Percentiles rank a stretch among this genome's conserved stretches.
Evolutionary conservation across 23 tunicate species (phyloP).

Genomic region (Trididemnum miniatum): DNA sequence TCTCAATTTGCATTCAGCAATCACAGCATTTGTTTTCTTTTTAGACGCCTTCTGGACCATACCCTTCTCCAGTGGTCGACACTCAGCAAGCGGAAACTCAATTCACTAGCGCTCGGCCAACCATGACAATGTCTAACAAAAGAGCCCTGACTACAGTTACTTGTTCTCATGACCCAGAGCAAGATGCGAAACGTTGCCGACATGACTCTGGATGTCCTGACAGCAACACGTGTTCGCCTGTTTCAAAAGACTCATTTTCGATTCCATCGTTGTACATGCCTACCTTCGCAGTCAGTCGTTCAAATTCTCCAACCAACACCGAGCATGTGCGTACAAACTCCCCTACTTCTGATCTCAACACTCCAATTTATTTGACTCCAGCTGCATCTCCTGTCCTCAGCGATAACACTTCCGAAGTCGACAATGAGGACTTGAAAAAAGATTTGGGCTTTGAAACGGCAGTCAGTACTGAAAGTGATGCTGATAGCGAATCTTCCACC

Average conservation of each 20-base stretch:
- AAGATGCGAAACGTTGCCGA: conserved; percentile 39
- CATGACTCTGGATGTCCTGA: conserved; percentile 46
- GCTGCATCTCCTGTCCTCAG: conserved; percentile 66
- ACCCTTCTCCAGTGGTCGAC: conserved; percentile 74
- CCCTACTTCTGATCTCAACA: conserved; percentile 42
- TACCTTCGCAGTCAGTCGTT: conserved; percentile 50
- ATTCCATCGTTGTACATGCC: conserved; percentile 51
- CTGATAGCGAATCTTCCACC: neutral
- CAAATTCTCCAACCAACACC: conserved; percentile 54
- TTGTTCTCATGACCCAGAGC: conserved; percentile 46
- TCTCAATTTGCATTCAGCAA: no score
- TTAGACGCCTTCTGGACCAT: neutral
- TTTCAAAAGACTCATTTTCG: conserved; percentile 5
- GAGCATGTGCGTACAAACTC: conserved; percentile 7
- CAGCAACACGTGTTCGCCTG: conserved; percentile 26
- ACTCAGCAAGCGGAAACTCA: conserved; percentile 60
- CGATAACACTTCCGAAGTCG: conserved; percentile 1
- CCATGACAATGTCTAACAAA: conserved; percentile 64
- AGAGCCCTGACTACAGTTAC: conserved; percentile 56
- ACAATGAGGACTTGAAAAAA: neutral
- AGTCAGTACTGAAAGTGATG: neutral
- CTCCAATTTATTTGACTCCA: conserved; percentile 85
- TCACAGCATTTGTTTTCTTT: no score
- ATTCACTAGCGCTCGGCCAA: conserved; percentile 70
- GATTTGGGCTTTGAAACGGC: neutral